Base-by-base conservation (phyloP, 2,797 vertebrate species). In the Pelodytes ibericus region DNA sequence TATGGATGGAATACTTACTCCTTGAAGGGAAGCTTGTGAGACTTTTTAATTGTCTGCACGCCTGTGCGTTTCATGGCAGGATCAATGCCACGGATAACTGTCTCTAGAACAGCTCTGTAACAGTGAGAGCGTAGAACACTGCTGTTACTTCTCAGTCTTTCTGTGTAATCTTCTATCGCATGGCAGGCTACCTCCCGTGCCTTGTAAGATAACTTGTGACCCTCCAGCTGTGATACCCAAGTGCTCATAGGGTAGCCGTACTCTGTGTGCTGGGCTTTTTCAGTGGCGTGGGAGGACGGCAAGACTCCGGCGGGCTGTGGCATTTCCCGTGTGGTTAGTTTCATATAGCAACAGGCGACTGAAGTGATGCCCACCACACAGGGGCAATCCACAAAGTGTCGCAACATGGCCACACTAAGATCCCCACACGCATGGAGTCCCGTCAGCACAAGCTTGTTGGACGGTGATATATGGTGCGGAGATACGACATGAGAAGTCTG, bases 311-410 rank as follows among this genome's bases (percentile, higher is more conserved):
- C 91, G 1, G 80, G 93, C 10, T 33, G 1, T 4, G 91, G 91
- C 49, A 87, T 67, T 31, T 91, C 92, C 24, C 61, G 56, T 4
- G 94, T 95, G 15, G 89, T 94, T 66, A 97, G 84, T 65, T 98
- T 98, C 96, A 99, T 99, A 88, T 99, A 95, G 86, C 97, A 99
- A 67, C 97, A 98, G 1, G 94, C 94, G 41, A 93, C 96, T 0
- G 94, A 95, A 2, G 95, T 95, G 79, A 99, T 87, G 16, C 91
- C 96, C 0, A 82, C 87, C 6, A 95, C 91, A 0, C 87, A 74
- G 0, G 95, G 94, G 79, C 95, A 94, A 75, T 69, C 71, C 76
- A 84, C 85, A 0, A 98, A 99, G 81, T 95, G 95, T 1, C 91
- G 90, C 11, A 98, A 91, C 64, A 98, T 90, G 16, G 96, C 92